phyloP scores from a whole-genome alignment of 2,797 vertebrate genomes.

The Rhinoraja longicauda region DNA sequence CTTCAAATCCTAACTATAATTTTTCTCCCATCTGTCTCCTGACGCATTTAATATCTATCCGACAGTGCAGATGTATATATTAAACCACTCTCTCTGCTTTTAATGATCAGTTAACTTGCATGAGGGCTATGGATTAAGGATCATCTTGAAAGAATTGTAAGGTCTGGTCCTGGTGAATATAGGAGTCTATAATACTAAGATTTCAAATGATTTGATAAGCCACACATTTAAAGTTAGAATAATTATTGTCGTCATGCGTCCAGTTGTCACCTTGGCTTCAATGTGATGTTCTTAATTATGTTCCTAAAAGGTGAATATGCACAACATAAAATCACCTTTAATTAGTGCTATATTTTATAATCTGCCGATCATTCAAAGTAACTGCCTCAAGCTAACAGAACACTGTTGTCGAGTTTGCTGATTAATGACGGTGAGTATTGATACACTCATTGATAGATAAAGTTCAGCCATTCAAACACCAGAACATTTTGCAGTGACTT shows the following conservation, averaged over 20 bases:
- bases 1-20: background rate
- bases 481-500: background rate
- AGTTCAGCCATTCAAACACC: background rate
- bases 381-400: background rate
- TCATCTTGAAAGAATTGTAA: background rate
- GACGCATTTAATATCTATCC: background rate
- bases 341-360: background rate
- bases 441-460: background rate
- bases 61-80: background rate
- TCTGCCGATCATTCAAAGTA: background rate
- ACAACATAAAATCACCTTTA: background rate
- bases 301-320: background rate
- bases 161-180: background rate
- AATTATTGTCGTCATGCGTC: background rate
- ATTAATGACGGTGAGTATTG: background rate
- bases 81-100: background rate
- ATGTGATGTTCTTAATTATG: background rate
- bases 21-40: too few relatives aligned
- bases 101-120: background rate
- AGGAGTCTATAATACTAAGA: background rate
- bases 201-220: background rate
- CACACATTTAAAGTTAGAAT: background rate
- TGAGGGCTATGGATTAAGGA: background rate
- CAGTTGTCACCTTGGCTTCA: background rate
- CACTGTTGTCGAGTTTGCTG: background rate